These are phyloP conservation scores for Enoplosus armatus DNA, from an alignment of 2,797 vertebrate genomes.

Conservation along the genomic window DNA sequence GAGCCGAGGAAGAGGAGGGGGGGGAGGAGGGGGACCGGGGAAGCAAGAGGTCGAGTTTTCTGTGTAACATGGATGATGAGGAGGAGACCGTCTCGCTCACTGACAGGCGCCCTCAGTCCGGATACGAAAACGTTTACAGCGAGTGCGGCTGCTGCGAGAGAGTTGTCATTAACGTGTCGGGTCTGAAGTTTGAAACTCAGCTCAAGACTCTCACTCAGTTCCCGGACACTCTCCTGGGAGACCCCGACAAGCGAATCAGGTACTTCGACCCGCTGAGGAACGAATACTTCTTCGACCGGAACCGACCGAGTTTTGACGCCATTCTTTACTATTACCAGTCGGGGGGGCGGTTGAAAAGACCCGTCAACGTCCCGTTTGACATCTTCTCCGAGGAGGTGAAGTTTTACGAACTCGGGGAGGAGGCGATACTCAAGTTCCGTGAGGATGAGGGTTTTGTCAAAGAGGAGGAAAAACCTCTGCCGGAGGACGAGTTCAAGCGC, in stretches of 20 bases:
- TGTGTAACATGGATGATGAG: constrained; percentile 90
- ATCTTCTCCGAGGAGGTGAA: constrained; percentile 98
- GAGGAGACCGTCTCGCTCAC: constrained; percentile 90
- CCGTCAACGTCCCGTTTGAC: constrained; percentile 96
- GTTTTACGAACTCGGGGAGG: constrained; percentile 97
- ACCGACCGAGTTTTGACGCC: constrained; percentile 97
- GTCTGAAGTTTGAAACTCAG: constrained; percentile 96
- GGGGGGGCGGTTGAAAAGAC: constrained; percentile 95
- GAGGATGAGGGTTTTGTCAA: constrained; percentile 99
- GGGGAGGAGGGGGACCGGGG: constrained; percentile 76
- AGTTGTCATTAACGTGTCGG: constrained; percentile 98
- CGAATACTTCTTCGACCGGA: constrained; percentile 98
- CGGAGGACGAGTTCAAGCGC: constrained; percentile 96
- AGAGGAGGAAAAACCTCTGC: constrained; percentile 94
- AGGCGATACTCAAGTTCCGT: constrained; percentile 96
- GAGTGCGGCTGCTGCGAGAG: constrained; percentile 95
- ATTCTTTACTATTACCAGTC: constrained; percentile 99
- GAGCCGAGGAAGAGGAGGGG: constrained; percentile 78
- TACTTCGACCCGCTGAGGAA: constrained; percentile 99
- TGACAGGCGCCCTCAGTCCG: constrained; percentile 89
- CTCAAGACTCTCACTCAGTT: constrained; percentile 96
- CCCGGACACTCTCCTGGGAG: constrained; percentile 95
- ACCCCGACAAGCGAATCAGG: constrained; percentile 93
- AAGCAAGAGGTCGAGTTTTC: constrained; percentile 86
- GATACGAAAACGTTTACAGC: constrained; percentile 90